phyloP scores from a whole-genome alignment of 2,888 invertebrate species.

The Tuta absoluta region DNA sequence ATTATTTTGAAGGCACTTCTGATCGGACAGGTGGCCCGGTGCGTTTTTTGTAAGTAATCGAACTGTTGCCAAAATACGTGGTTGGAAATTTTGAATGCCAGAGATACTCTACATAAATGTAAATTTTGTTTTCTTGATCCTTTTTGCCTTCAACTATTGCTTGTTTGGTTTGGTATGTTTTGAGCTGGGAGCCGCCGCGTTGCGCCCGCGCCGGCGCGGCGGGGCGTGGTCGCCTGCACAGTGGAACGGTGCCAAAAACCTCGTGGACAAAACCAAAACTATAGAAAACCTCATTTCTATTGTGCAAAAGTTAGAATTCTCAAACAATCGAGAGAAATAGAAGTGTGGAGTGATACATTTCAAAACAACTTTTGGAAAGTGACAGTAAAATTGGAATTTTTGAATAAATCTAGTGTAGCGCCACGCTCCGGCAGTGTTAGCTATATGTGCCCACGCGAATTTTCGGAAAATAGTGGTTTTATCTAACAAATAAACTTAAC shows the following conservation, averaged over 20 bases:
- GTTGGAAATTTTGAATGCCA: slow-evolving; percentile 42
- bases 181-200: slow-evolving; percentile 85
- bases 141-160: slow-evolving; percentile 91
- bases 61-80: slow-evolving; percentile 50
- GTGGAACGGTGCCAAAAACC: slow-evolving; percentile 36
- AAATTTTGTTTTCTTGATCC: slow-evolving; percentile 48
- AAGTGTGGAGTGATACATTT: slow-evolving; percentile 11
- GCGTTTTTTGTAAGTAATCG: slow-evolving; percentile 81
- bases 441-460: slow-evolving; percentile 58
- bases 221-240: slow-evolving; percentile 52
- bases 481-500: slow-evolving; percentile 78
- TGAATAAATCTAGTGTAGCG: slow-evolving; percentile 46
- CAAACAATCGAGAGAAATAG: slow-evolving; percentile 7
- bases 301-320: slow-evolving; percentile 6
- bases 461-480: slow-evolving; percentile 62
- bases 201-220: slow-evolving; percentile 55
- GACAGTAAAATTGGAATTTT: slow-evolving; percentile 16
- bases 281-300: slow-evolving; percentile 11
- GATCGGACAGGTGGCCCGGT: slow-evolving; percentile 96
- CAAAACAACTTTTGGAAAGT: slow-evolving; percentile 11
- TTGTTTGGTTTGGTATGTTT: slow-evolving; percentile 85
- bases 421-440: slow-evolving; percentile 52
- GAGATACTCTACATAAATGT: slow-evolving; percentile 36
- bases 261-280: slow-evolving; percentile 25
- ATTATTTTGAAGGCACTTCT: slow-evolving; percentile 93